Evolutionary conservation across 2,797 vertebrate genomes (phyloP).

Genomic region (Carapus acus): DNA sequence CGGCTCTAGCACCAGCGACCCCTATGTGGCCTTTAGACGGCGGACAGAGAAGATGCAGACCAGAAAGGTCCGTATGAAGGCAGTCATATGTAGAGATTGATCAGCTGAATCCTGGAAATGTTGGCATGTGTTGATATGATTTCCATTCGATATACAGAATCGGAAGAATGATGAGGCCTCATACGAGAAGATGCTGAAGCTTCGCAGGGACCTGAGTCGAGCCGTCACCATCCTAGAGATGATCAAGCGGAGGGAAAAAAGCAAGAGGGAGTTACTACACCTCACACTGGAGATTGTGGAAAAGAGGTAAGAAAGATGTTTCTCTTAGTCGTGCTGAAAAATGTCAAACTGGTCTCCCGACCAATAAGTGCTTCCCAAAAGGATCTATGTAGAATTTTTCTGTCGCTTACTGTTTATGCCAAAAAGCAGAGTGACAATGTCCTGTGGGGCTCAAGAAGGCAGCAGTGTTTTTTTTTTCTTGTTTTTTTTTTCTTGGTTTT

Average conservation of each 20-base stretch:
- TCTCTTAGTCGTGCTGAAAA: too few species aligned
- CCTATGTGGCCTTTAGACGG: constrained; percentile 96
- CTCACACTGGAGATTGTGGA: constrained; percentile 98
- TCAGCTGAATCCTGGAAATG: too few species aligned
- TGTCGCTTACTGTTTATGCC: too few species aligned
- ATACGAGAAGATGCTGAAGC: constrained; percentile 99
- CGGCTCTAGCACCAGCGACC: constrained; percentile 95
- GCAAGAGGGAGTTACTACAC: constrained; percentile 95
- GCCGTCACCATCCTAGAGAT: constrained; percentile 98
- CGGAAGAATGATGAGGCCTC: constrained; percentile 99
- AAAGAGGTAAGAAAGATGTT: constrained; percentile 87
- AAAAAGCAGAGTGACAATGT: background rate
- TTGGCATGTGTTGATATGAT: background rate
- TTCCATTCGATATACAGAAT: constrained; percentile 71
- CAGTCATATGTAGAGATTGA: too few species aligned
- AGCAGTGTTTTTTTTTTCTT: too few species aligned
- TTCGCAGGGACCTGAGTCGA: constrained; percentile 93
- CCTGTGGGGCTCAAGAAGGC: constrained; percentile 3
- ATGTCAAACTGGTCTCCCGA: constrained; percentile 4
- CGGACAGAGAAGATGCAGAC: constrained; percentile 99
- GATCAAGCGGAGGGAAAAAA: constrained; percentile 98
- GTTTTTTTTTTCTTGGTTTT: too few species aligned
- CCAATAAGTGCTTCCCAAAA: too few species aligned
- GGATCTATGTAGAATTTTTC: too few species aligned
- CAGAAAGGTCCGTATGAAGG: constrained; percentile 77